Conservation (phyloP, 2,888 invertebrate species). For the Ecdyonurus torrentis region DNA sequence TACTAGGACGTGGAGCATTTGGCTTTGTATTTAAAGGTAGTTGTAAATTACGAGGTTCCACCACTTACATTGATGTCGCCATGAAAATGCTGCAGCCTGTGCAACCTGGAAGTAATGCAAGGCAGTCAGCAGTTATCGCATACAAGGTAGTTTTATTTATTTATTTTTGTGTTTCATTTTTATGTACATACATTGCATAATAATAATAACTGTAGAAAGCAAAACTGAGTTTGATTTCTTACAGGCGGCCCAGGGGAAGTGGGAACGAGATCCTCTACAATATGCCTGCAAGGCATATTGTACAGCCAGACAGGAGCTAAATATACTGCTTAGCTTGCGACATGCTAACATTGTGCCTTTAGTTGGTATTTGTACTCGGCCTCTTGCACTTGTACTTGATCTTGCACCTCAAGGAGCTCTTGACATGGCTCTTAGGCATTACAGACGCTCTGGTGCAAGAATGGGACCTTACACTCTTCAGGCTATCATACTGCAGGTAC, state of each 20-base stretch:
- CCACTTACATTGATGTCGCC: slow-evolving; percentile 54
- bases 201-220: background rate
- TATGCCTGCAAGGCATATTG: slow-evolving; percentile 93
- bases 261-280: slow-evolving; percentile 84
- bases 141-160: slow-evolving; percentile 26
- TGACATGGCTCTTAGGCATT: slow-evolving; percentile 66
- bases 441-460: slow-evolving; percentile 66
- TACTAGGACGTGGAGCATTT: slow-evolving; percentile 92
- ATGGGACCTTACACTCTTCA: slow-evolving; percentile 67
- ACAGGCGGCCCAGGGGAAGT: slow-evolving; percentile 64
- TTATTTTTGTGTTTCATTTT: background rate
- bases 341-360: slow-evolving; percentile 89
- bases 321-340: slow-evolving; percentile 64
- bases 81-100: slow-evolving; percentile 94
- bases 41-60: slow-evolving; percentile 33
- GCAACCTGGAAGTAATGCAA: slow-evolving; percentile 57
- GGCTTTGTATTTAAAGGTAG: slow-evolving; percentile 83
- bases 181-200: background rate
- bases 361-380: slow-evolving; percentile 76
- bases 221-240: background rate
- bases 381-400: slow-evolving; percentile 73
- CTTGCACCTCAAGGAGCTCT: slow-evolving; percentile 87
- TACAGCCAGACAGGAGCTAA: slow-evolving; percentile 86
- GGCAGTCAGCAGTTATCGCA: slow-evolving; percentile 43
- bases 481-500: slow-evolving; percentile 64